These are phyloP conservation scores for Heliconius himera DNA, from an alignment of 1,140 invertebrate genomes.

Conservation along the genomic window DNA sequence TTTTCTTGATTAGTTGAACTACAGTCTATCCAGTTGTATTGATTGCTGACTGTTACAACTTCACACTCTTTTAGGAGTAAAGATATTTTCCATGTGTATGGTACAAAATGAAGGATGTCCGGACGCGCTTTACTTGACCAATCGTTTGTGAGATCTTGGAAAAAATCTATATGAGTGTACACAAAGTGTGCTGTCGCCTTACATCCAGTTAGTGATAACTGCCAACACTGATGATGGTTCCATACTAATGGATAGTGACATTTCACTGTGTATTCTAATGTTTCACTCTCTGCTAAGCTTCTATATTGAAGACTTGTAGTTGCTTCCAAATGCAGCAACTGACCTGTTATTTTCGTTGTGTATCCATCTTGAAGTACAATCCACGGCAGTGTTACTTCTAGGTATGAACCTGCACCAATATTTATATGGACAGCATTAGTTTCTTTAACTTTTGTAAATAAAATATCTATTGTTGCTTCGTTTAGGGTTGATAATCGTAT, in stretches of 20 bases:
- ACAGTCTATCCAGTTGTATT: slow-evolving; percentile 99
- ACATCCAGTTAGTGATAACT: slow-evolving; percentile 93
- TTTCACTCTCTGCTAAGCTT: slow-evolving; percentile 96
- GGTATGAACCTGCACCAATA: slow-evolving; percentile 95
- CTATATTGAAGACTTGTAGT: slow-evolving; percentile 96
- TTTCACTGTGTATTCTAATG: slow-evolving; percentile 94
- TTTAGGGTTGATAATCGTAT: slow-evolving; percentile 94
- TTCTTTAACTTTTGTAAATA: slow-evolving; percentile 98
- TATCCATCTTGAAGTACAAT: slow-evolving; percentile 92
- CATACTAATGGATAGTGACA: slow-evolving; percentile 95
- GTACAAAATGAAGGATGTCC: slow-evolving; percentile 97
- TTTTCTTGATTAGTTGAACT: slow-evolving; percentile 97
- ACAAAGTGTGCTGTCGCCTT: slow-evolving; percentile 96
- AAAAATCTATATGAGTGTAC: slow-evolving; percentile 97
- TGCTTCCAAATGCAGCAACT: slow-evolving; percentile 95
- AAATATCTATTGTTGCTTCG: slow-evolving; percentile 96
- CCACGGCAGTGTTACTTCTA: slow-evolving; percentile 98
- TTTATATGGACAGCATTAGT: slow-evolving; percentile 98
- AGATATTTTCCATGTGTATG: slow-evolving; percentile 97
- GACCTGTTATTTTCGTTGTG: slow-evolving; percentile 94
- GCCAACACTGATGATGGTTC: slow-evolving; percentile 98
- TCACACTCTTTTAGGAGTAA: slow-evolving; percentile 97
- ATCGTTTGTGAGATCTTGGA: slow-evolving; percentile 97
- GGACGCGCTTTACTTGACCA: slow-evolving; percentile 95
- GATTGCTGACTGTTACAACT: slow-evolving; percentile 95